phyloP scores from a whole-genome alignment of 2,888 invertebrate species.

The Ichneumon xanthorius region DNA sequence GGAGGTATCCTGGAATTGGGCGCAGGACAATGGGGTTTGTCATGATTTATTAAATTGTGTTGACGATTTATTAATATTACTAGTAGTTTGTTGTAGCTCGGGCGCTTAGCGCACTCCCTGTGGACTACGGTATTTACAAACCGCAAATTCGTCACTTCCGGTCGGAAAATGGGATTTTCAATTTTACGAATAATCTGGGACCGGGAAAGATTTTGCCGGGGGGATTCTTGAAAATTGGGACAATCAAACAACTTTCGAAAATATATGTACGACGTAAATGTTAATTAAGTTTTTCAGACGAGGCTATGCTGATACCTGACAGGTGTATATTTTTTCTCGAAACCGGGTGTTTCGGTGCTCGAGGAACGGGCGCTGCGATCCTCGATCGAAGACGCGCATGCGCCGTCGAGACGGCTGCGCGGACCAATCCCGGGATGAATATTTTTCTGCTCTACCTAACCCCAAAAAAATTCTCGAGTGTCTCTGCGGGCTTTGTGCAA shows the following conservation, averaged over 20 bases:
- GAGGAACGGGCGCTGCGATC: conserved; percentile 9
- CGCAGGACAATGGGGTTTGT: conserved; percentile 42
- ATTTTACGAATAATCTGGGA: no score
- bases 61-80: no score
- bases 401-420: conserved; percentile 33
- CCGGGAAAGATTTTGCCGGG: no score
- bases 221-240: neutral
- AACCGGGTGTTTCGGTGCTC: conserved; percentile 11
- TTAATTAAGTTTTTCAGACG: conserved; percentile 15
- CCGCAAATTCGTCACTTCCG: no score
- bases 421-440: conserved; percentile 31
- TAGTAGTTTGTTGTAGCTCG: no score
- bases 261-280: no score
- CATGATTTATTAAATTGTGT: neutral
- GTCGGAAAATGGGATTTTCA: no score
- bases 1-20: conserved; percentile 34
- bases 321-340: conserved; percentile 50
- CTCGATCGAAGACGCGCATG: conserved; percentile 16
- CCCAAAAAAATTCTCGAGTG: conserved; percentile 18
- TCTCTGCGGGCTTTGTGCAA: neutral
- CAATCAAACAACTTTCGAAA: no score
- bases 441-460: conserved; percentile 44
- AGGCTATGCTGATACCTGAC: conserved; percentile 45
- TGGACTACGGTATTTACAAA: no score
- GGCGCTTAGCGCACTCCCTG: no score